Evolutionary conservation across 1,140 invertebrate species (phyloP), one percentile per base, ranked within the genome.

Genomic region (Camponotus floridanus): DNA sequence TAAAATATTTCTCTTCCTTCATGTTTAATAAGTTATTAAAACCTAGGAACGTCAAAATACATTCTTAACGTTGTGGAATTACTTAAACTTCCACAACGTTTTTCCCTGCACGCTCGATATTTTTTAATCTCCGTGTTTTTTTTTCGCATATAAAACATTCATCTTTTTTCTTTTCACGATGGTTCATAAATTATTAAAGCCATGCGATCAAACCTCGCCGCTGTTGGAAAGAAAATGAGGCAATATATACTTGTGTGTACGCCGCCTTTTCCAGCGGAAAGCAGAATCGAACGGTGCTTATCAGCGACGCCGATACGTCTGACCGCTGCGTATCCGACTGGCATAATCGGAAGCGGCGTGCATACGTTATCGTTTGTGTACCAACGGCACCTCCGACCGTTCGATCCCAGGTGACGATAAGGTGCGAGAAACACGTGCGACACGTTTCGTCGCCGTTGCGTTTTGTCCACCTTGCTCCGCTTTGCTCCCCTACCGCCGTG

Each of bases 371-470:
- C 79, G 80, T 62, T 55, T 79, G 87, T 74, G 73, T 74, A 71
- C 70, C 64, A 59, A 57, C 74, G 68, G 80, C 88, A 89, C 86
- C 76, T 89, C 80, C 18, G 68, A 59, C 71, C 86, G 33, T 31
- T 67, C 65, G 89, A 86, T 91, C 33, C 64, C 33, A 48, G 51
- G 85, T 88, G 71, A 81, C 57, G 90, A 92, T 91, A 91, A 89
- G 87, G 87, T 85, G 88, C 88, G 90, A 90, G 89, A 88, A 89
- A 89, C 87, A 76, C 87, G 90, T 78, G 87, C 79, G 76, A 87
- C 92, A 90, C 86, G 90, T 92, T 89, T 88, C 88, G 88, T 88
- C 88, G 88, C 88, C 86, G 59, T 88, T 59, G 67, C 80, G 67
- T 88, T 88, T 88, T 74, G 80, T 88, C 42, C 87, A 78, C 86